Conservation (phyloP, 2,797 vertebrate species). For the Gadopsis bispinosus region DNA sequence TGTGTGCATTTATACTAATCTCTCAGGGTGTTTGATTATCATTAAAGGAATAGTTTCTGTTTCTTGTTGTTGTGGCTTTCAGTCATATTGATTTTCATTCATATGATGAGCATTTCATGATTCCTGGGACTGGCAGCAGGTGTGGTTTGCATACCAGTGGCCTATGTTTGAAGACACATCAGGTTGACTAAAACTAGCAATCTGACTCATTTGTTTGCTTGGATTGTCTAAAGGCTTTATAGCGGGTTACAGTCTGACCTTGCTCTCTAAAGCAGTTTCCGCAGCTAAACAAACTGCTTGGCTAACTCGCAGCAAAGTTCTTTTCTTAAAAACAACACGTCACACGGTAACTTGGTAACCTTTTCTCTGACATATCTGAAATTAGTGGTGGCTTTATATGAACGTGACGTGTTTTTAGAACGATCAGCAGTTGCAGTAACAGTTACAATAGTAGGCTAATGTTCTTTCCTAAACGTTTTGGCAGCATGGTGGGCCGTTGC, state of each 20-base stretch:
- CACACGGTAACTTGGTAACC: neutral
- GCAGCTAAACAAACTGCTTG: neutral
- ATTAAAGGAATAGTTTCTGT: neutral
- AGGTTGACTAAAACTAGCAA: slow-evolving; percentile 6
- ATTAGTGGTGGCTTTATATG: neutral
- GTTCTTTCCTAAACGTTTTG: neutral
- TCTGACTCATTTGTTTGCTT: neutral
- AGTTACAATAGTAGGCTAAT: neutral
- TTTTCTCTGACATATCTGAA: neutral
- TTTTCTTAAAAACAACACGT: neutral
- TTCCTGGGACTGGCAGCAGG: neutral
- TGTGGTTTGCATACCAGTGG: slow-evolving; percentile 15
- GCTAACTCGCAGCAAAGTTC: neutral
- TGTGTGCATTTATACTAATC: too few relatives aligned
- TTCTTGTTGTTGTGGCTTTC: neutral
- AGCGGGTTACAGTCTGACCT: neutral
- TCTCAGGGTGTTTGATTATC: too few relatives aligned
- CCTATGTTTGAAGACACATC: slow-evolving; percentile 13
- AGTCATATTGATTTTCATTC: neutral
- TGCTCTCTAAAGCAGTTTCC: neutral
- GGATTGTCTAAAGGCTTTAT: neutral
- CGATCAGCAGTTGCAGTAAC: neutral
- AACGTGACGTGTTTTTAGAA: neutral
- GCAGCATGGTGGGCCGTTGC: too few relatives aligned
- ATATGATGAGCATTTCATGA: neutral